These are phyloP conservation scores for Mactra quadrangularis DNA, from an alignment of 1,140 invertebrate species.

Conservation along the genomic window DNA sequence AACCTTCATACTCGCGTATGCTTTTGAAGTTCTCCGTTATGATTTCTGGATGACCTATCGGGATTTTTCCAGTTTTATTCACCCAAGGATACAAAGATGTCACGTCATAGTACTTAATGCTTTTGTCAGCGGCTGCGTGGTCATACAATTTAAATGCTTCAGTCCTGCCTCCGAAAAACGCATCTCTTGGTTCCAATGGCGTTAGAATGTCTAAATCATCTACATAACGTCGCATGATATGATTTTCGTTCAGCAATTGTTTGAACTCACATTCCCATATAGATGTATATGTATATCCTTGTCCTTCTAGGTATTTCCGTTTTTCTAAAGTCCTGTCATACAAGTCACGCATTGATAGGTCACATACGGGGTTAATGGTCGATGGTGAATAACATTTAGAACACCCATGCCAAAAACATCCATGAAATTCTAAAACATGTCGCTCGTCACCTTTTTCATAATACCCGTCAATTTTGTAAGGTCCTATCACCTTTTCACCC, in stretches of 20 bases:
- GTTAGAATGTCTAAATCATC: slow-evolving; percentile 36
- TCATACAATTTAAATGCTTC: slow-evolving; percentile 73
- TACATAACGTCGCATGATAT: slow-evolving; percentile 10
- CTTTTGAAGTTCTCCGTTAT: no score
- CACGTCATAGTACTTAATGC: slow-evolving; percentile 81
- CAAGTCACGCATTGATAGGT: slow-evolving; percentile 29
- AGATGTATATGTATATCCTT: slow-evolving; percentile 8
- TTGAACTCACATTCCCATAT: slow-evolving; percentile 29
- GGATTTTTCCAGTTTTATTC: no score
- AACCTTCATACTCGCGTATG: slow-evolving; percentile 26
- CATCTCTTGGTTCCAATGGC: slow-evolving; percentile 68
- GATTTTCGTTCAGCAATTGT: not conserved
- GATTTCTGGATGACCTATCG: no score
- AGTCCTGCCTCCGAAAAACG: slow-evolving; percentile 81
- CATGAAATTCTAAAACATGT: slow-evolving; percentile 21
- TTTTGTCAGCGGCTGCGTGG: slow-evolving; percentile 69
- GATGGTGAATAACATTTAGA: slow-evolving; percentile 56
- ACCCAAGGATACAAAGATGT: no score
- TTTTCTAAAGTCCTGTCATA: slow-evolving; percentile 40
- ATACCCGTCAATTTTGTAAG: slow-evolving; percentile 20
- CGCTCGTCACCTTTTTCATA: slow-evolving; percentile 6
- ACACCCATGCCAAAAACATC: slow-evolving; percentile 70
- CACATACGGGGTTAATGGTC: slow-evolving; percentile 24
- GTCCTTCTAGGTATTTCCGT: not conserved
- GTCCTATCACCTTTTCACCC: slow-evolving; percentile 9